Conservation (phyloP, 2,888 invertebrate species). For the Cylloceria caligata region DNA sequence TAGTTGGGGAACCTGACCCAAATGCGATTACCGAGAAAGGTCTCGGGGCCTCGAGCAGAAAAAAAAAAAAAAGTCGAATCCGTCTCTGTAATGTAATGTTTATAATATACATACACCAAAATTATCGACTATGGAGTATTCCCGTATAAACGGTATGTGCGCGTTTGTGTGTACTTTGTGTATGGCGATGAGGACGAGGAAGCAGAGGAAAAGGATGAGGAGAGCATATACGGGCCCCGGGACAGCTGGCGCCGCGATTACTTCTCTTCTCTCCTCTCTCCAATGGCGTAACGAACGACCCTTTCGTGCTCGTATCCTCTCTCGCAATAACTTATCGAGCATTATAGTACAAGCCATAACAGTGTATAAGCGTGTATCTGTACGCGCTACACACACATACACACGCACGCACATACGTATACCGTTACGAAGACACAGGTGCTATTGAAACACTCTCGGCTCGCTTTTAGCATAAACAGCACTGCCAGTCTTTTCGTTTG, state of each 20-base stretch:
- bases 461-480: constrained; percentile 26
- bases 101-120: constrained; percentile 53
- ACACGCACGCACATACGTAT: too few relatives aligned
- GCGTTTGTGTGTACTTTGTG: constrained; percentile 6
- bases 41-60: constrained; percentile 23
- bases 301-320: constrained; percentile 55
- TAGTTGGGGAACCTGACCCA: constrained; percentile 56
- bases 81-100: constrained; percentile 56
- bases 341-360: constrained; percentile 25
- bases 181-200: constrained; percentile 31
- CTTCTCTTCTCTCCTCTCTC: constrained; percentile 48
- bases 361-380: background rate
- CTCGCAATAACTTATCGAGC: constrained; percentile 53
- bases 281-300: constrained; percentile 65
- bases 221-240: constrained; percentile 62
- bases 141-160: background rate
- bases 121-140: constrained; percentile 4
- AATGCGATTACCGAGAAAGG: constrained; percentile 59
- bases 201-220: constrained; percentile 45
- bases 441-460: constrained; percentile 57
- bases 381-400: background rate
- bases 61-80: constrained; percentile 29
- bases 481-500: constrained; percentile 24
- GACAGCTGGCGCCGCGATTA: constrained; percentile 71
- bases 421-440: constrained; percentile 63